Percentiles rank a stretch among this genome's conserved stretches.
These are phyloP conservation scores for Acrobeloides nanus DNA, from an alignment of 2,888 invertebrate genomes.

Conservation along the genomic window DNA sequence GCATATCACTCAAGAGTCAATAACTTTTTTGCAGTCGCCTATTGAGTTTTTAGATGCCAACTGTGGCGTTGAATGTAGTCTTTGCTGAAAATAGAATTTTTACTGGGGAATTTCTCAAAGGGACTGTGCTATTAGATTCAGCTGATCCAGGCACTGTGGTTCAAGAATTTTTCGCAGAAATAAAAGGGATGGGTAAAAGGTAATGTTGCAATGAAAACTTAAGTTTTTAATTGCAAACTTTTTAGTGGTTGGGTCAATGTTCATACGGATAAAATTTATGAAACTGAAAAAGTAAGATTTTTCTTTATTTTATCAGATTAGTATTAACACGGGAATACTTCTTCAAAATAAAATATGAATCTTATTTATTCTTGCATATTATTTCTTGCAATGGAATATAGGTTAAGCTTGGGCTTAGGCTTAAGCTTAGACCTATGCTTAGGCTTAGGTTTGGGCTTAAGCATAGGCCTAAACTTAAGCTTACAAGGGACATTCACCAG, in stretches of 20 bases:
- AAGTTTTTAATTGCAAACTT: no score
- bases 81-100: constrained; percentile 37
- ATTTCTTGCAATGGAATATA: no score
- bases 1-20: no score
- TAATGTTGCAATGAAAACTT: no score
- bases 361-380: no score
- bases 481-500: no score
- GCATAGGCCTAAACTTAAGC: no score
- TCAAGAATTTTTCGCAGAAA: constrained; percentile 25
- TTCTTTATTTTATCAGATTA: neutral
- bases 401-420: no score
- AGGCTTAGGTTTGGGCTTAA: no score
- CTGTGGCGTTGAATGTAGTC: constrained; percentile 45
- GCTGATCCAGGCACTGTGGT: constrained; percentile 44
- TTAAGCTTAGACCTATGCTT: no score
- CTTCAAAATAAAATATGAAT: no score
- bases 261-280: constrained; percentile 51
- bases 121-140: constrained; percentile 42
- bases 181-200: constrained; percentile 35
- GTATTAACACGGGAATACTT: no score
- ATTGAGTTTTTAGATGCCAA: constrained; percentile 45
- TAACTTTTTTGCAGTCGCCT: neutral
- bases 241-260: constrained; percentile 52
- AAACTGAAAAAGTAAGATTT: constrained; percentile 41
- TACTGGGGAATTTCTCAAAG: constrained; percentile 43